Conservation (phyloP, 2,888 invertebrate genomes). For the Lucinisca nassula region DNA sequence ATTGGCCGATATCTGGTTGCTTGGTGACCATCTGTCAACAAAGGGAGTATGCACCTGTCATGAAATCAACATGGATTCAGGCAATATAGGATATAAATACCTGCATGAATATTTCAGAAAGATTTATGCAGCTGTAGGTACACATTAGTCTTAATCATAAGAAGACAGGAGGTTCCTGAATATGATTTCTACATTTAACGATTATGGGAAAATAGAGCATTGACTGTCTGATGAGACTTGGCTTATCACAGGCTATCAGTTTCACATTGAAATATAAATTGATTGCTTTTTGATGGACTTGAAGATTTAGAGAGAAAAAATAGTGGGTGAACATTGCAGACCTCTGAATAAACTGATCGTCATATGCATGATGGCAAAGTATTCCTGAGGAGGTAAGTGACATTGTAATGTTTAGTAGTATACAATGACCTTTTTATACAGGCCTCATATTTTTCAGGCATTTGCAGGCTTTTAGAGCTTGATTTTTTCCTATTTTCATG, state of each 20-base stretch:
- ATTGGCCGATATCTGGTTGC: conserved; percentile 82
- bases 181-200: neutral
- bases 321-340: neutral
- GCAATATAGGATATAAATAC: neutral
- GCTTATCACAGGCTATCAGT: neutral
- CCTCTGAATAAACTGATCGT: neutral
- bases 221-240: neutral
- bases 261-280: neutral
- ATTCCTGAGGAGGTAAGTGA: neutral
- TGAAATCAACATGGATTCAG: neutral
- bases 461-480: neutral
- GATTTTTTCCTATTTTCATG: too few relatives aligned
- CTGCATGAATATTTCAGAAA: neutral
- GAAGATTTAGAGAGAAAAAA: neutral
- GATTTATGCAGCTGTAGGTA: neutral
- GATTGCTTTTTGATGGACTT: neutral
- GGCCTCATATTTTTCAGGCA: neutral
- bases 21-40: conserved; percentile 78
- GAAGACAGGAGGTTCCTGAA: neutral
- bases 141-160: neutral
- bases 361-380: neutral
- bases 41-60: conserved; percentile 50
- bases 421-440: neutral
- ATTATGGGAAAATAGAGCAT: neutral
- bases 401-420: neutral